A percentile compares a stretch with the other conserved stretches of the same genome.
Conservation (phyloP, 2,797 vertebrate species). For the Siniperca obscura region DNA sequence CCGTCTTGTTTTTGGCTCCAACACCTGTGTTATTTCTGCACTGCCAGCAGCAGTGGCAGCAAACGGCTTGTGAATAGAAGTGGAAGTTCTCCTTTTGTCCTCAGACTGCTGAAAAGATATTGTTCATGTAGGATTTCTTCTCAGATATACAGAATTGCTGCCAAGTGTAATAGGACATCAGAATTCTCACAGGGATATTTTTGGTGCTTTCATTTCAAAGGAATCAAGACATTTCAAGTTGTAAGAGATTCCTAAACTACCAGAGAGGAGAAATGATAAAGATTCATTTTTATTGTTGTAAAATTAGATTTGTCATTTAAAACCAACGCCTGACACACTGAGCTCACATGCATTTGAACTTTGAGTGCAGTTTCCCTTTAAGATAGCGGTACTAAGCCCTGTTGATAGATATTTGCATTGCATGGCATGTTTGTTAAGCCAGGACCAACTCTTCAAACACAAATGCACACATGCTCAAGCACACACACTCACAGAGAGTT, state of each 20-base stretch:
- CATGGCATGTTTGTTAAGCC: slow-evolving; percentile 18
- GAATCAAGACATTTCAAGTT: neutral
- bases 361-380: neutral
- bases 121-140: slow-evolving; percentile 27
- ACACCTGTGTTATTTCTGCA: slow-evolving; percentile 76
- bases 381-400: neutral
- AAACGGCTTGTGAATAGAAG: slow-evolving; percentile 67
- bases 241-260: neutral
- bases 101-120: slow-evolving; percentile 40
- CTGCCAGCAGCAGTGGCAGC: slow-evolving; percentile 58
- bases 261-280: neutral
- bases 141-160: slow-evolving; percentile 20
- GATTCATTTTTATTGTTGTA: slow-evolving; percentile 1
- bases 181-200: neutral
- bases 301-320: slow-evolving; percentile 2
- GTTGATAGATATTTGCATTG: slow-evolving; percentile 18
- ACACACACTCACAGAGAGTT: neutral
- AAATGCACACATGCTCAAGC: neutral
- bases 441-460: slow-evolving; percentile 50
- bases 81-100: slow-evolving; percentile 70
- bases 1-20: slow-evolving; percentile 72
- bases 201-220: slow-evolving; percentile 13
- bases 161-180: slow-evolving; percentile 22
- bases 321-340: neutral
- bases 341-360: neutral